Percentiles rank a stretch among this genome's conserved stretches.
Evolutionary conservation across 2,888 invertebrate genomes (phyloP).

Genomic region (Megamerina dolium): DNA sequence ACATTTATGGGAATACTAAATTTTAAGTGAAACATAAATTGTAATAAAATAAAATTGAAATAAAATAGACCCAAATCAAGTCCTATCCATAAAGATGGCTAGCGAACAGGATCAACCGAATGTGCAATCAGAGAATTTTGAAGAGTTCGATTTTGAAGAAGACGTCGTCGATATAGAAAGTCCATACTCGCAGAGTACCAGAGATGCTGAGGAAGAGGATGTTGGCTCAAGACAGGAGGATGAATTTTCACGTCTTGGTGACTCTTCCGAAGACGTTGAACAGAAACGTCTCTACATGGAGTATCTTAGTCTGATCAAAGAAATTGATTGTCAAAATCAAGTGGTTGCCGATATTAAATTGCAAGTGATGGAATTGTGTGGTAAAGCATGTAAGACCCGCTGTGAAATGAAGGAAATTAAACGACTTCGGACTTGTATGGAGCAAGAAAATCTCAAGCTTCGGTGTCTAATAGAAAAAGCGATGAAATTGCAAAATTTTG

Average conservation of each 20-base stretch:
- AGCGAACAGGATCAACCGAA: slow-evolving; percentile 12
- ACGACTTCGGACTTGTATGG: slow-evolving; percentile 37
- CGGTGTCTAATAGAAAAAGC: slow-evolving; percentile 37
- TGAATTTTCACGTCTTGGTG: slow-evolving; percentile 31
- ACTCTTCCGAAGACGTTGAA: slow-evolving; percentile 37
- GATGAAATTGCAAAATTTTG: slow-evolving; percentile 38
- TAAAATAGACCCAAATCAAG: neutral
- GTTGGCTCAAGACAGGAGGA: slow-evolving; percentile 25
- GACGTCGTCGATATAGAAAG: slow-evolving; percentile 19
- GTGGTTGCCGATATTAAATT: slow-evolving; percentile 38
- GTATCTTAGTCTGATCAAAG: slow-evolving; percentile 36
- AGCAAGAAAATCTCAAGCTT: slow-evolving; percentile 41
- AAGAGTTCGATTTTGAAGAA: slow-evolving; percentile 22
- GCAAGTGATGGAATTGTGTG: slow-evolving; percentile 33
- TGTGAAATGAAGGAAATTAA: slow-evolving; percentile 38
- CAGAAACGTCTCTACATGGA: slow-evolving; percentile 36
- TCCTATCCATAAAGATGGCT: slow-evolving; percentile 10
- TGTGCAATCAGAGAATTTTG: slow-evolving; percentile 18
- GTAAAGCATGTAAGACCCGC: slow-evolving; percentile 31
- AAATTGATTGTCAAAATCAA: slow-evolving; percentile 41
- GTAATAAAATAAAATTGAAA: slow-evolving; percentile 7
- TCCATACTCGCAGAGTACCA: slow-evolving; percentile 6
- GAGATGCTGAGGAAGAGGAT: slow-evolving; percentile 14
- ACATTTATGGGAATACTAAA: too few species aligned
- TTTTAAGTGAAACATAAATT: slow-evolving; percentile 11